Conservation (phyloP, 2,888 invertebrate genomes). For the Ennomos quercinarius region DNA sequence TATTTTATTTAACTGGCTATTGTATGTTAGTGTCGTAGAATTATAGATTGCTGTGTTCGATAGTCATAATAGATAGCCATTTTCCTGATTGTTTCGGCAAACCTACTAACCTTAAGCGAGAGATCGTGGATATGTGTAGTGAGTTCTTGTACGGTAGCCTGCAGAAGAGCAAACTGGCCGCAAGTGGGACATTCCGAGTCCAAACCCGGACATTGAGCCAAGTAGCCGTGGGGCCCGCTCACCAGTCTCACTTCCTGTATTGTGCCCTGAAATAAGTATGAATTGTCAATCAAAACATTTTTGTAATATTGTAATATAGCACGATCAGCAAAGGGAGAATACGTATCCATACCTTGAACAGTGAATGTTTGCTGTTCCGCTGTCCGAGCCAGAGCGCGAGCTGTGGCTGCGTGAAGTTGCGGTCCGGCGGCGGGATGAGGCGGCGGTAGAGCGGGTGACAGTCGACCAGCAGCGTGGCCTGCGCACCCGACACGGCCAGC, state of each 20-base stretch:
- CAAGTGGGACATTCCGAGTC: slow-evolving; percentile 96
- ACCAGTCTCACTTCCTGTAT: slow-evolving; percentile 95
- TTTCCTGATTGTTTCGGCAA: no score
- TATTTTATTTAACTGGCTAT: no score
- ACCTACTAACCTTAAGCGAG: slow-evolving; percentile 89
- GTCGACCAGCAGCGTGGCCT: slow-evolving; percentile 94
- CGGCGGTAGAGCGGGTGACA: slow-evolving; percentile 94
- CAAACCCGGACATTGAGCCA: slow-evolving; percentile 93
- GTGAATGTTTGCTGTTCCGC: slow-evolving; percentile 93
- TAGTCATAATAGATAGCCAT: no score
- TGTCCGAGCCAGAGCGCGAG: slow-evolving; percentile 94
- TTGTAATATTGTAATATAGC: background rate
- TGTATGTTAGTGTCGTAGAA: no score
- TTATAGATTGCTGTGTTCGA: no score
- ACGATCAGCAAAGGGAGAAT: background rate
- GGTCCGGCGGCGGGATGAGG: slow-evolving; percentile 90
- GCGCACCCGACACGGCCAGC: slow-evolving; percentile 92
- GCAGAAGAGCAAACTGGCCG: slow-evolving; percentile 94
- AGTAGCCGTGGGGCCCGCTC: slow-evolving; percentile 93
- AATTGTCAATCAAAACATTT: background rate
- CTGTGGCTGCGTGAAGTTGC: slow-evolving; percentile 90
- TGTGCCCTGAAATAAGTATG: slow-evolving; percentile 88
- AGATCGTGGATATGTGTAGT: slow-evolving; percentile 92
- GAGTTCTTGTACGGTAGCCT: slow-evolving; percentile 92
- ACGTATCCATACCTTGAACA: slow-evolving; percentile 90